Evolutionary conservation across 2,888 invertebrate genomes (phyloP), one percentile per base, ranked within the genome.

Genomic region (Bimastos eiseni): DNA sequence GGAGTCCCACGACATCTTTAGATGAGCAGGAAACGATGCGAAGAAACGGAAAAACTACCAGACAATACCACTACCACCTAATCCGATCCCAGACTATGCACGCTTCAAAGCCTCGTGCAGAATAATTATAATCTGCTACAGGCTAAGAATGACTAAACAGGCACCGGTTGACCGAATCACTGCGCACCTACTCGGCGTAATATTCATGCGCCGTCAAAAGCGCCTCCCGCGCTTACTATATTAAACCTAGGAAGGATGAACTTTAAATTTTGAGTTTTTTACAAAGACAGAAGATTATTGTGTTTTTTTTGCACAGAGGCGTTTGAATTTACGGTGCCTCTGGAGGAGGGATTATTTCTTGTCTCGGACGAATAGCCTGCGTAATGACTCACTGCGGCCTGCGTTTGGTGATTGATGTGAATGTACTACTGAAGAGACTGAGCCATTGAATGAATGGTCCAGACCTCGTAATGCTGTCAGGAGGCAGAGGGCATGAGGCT

Each of bases 1-100:
- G 15, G 91, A 91, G 38, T 91, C 91, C 91, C 91, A 91, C 36
- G 90, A 90, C 91, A 91, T 91, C 19, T 37, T 36, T 13, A 21
- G n/a, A 41, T 24, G 34, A 34, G 15, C 38, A 38, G 44, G 38
- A n/a, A 70, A 4, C 70, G 70, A n/a, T n/a, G 1, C 36, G 88
- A 88, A 88, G 38, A 34, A 24, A 38, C 4, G 15, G 88, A 37
- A 15, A 30, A 15, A 88, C 88, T 34, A n/a, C 30, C 38, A 88
- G 88, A 88, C 37, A 88, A 88, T 34, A 24, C 88, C 88, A 30
- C 38, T 36, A 13, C n/a, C 30, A 70, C 30, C n/a, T n/a, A 11
- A 30, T 70, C 70, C n/a, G 19, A 70, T 13, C 70, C 30, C 70
- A 70, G 70, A 70, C 70, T 70, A n/a, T 70, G 30, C 30, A 30